Evolutionary conservation across 2,113 vertebrate genomes (phyloP).

Genomic region (Ochotona curzoniae): DNA sequence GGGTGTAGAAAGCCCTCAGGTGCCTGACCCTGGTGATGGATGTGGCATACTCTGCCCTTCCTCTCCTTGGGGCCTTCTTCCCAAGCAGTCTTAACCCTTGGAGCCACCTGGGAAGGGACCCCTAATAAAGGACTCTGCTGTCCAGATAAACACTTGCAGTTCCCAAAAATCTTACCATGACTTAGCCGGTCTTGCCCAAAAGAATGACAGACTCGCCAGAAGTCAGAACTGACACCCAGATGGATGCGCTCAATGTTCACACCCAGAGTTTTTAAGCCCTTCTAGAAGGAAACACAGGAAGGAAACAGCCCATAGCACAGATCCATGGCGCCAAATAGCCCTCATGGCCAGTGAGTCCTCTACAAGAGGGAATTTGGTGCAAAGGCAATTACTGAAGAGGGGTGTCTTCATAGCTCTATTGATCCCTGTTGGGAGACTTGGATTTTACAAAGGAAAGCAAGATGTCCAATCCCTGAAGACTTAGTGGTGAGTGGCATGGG

Average conservation of each 20-base stretch:
- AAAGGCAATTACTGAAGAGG: not conserved
- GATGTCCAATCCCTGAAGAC: not conserved
- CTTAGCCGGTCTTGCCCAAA: not conserved
- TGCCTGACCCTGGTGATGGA: not conserved
- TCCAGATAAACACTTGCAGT: not conserved
- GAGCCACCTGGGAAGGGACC: not conserved
- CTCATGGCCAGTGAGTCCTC: not conserved
- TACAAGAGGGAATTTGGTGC: not conserved
- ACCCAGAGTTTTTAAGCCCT: slow-evolving; percentile 4
- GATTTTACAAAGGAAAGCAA: slow-evolving; percentile 24
- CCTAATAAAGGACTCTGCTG: not conserved
- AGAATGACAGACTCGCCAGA: slow-evolving; percentile 1
- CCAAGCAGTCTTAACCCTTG: not conserved
- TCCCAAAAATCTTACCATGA: not conserved
- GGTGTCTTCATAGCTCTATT: not conserved
- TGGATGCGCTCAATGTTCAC: slow-evolving; percentile 13
- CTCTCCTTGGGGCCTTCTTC: not conserved
- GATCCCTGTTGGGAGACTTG: not conserved
- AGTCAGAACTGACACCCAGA: slow-evolving; percentile 22
- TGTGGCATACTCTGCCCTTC: not conserved
- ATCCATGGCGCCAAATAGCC: not conserved
- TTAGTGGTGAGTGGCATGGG: not conserved
- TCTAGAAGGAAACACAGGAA: slow-evolving; percentile 54
- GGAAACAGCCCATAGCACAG: not conserved
- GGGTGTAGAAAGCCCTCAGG: not conserved